Evolutionary conservation across 2,797 vertebrate species (phyloP), one percentile per base, ranked within the genome.

Genomic region (Dipus sagitta): DNA sequence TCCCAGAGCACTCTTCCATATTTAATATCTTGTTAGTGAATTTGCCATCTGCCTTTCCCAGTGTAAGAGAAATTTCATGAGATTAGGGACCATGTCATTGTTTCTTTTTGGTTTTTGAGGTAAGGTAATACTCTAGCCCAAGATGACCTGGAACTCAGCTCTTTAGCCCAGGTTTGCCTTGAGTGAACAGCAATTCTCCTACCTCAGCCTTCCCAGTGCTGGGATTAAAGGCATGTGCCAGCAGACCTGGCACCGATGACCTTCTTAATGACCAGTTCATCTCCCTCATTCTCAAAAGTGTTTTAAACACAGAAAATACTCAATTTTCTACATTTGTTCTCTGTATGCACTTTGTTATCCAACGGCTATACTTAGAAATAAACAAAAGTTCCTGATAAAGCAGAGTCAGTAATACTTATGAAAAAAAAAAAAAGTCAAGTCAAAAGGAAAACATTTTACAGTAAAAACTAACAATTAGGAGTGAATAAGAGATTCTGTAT

Each of bases 371-470:
- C 23, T 82, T 75, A 78, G 3, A 32, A 88, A 54, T 85, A 3
- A 88, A 93, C 7, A 77, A 62, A 2, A 24, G 34, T 89, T 91
- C 91, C 32, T 38, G 9, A 34, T 83, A 88, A 89, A 91, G 76
- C 10, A 87, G 30, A 14, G n/a, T 74, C 32, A 28, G 13, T 86
- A 67, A 54, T 83, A 88, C 70, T 4, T 24, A 12, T 70, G 72
- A 32, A 92, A 88, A 86, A 14, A 2, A 85, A 81, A n/a, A 85
- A 65, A 70, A 70, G 8, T 81, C 58, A 93, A 62, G 76, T 2
- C 30, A 72, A 76, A 95, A 62, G 18, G 26, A 87, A 85, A 93
- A 52, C 20, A 71, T 0, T 83, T 52, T 38, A 88, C 20, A 88
- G 14, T 76, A 77, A 92, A 38, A 86, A 70, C 47, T 94, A 65